A percentile compares a stretch with the other conserved stretches of the same genome.
These are phyloP conservation scores for Psittacula echo DNA, from an alignment of 2,797 vertebrate species.

Conservation along the genomic window DNA sequence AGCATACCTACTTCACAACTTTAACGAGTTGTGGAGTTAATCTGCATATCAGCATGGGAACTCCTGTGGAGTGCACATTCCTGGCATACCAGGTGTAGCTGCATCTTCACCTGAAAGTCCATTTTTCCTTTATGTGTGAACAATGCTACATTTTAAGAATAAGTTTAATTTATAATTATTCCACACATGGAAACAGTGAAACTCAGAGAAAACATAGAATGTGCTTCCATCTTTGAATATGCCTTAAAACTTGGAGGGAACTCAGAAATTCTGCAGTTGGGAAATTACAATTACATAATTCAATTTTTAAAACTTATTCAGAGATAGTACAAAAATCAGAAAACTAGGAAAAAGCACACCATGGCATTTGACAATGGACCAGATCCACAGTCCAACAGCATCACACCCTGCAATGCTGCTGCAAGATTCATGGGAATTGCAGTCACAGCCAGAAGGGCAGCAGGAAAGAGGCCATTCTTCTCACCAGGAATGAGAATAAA, in stretches of 20 bases:
- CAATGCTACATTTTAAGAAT: neutral
- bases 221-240: neutral
- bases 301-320: neutral
- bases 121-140: neutral
- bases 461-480: neutral
- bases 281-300: neutral
- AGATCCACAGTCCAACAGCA: neutral
- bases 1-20: no score
- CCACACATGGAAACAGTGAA: neutral
- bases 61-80: neutral
- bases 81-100: neutral
- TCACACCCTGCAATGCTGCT: neutral
- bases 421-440: neutral
- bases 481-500: neutral
- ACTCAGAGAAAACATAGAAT: rapidly evolving
- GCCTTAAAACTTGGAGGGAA: neutral
- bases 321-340: neutral
- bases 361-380: neutral
- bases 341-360: neutral
- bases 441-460: neutral
- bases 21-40: no score
- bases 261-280: neutral
- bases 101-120: neutral
- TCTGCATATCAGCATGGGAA: neutral
- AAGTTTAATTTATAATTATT: neutral